Base-by-base conservation (phyloP, 2,797 vertebrate genomes). In the Perodicticus potto region DNA sequence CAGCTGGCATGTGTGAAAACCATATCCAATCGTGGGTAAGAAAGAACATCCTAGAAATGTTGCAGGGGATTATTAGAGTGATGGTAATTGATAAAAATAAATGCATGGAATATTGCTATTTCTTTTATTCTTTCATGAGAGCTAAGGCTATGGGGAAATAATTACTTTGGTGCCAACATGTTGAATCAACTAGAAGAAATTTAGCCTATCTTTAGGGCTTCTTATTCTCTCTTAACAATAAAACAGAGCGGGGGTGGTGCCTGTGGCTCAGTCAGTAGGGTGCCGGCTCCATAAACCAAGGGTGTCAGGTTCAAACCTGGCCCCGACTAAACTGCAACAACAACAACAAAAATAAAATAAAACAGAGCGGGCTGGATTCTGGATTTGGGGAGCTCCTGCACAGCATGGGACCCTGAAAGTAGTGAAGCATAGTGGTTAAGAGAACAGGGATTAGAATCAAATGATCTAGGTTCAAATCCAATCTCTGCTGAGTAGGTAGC, bases 131-230 rank as follows among this genome's bases (percentile, higher is more conserved):
- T 84, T 78, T 89, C 34, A 17, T 65, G 53, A 93, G 93, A 73
- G 45, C 27, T 72, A 72, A 83, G 10, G 27, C 27, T 59, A 90
- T 19, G 57, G 67, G 88, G 63, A 83, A 87, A 59, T 49, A 17
- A 14, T 17, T n/a, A 53, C n/a, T 32, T n/a, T 87, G 45, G 37
- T 53, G 49, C 37, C 67, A 89, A 73, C 4, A 16, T 27, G 11
- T 25, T 72, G 53, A 65, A 43, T 65, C 59, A 59, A 49, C 63
- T n/a, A 65, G 43, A 83, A 83, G 91, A 92, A 77, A 69, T 19
- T 17, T 80, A 83, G 45, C 34, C 32, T 27, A 40, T 49, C 63
- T 69, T 88, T 32, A 29, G 20, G 23, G 23, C 1, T 43, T 80
- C 70, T 34, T 43, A 22, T 22, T n/a, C 20, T 87, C 34, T 87